Evolutionary conservation across 2,888 invertebrate genomes (phyloP), one percentile per base, ranked within the genome.

Genomic region (Ophion ellenae): DNA sequence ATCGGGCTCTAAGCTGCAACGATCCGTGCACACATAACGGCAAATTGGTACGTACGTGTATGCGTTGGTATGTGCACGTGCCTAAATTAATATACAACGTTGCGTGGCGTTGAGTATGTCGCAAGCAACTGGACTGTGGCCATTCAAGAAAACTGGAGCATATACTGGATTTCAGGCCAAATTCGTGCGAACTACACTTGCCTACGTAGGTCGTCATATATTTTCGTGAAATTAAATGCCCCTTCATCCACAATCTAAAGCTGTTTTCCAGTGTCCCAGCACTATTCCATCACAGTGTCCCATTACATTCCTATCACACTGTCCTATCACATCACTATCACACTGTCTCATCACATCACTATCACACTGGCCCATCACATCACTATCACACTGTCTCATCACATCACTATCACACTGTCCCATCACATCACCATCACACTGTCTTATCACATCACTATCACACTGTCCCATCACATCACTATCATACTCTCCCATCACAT

Each of bases 41-140:
- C 36, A 75, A 67, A 75, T 53, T 47, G 73, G 20, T 70, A 74
- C 45, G 45, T 67, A 66, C 80, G 64, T 76, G 57, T 59, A 28
- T 47, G 57, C 24, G 64, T 53, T 47, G 20, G 17, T 20, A 57
- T 64, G 14, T 32, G 28, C 24, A 69, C 69, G 75, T 63, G 64
- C 80, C 67, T 73, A 73, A 80, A 80, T 80, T 66, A 67, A 83
- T 73, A 75, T 71, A 82, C 75, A 64, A 53, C 40, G 80, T 84
- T 79, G 79, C 78, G 76, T 76, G 80, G 74, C 81, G 71, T 84
- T 77, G 64, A 83, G 85, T 82, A 76, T 83, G 78, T 81, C 81
- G 86, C 85, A 84, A 87, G 83, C 86, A 87, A 87, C 87, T 88
- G 87, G 88, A 86, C 88, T 86, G 86, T 86, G 87, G 87, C 86